phyloP scores from a whole-genome alignment of 2,797 vertebrate species.

The Danio kyathit region DNA sequence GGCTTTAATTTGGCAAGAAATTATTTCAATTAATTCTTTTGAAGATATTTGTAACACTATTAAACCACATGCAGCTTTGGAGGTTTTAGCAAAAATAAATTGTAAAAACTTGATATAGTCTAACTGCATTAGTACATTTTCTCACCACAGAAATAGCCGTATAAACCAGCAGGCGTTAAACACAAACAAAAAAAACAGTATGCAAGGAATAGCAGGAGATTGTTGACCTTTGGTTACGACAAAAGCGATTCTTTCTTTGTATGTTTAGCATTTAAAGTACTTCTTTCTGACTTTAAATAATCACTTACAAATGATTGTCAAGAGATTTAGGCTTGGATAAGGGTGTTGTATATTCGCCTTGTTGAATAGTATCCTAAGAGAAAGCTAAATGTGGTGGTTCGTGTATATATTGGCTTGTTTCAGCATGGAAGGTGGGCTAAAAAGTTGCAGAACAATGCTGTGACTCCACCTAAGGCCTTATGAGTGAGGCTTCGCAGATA shows the following conservation, averaged over 20 bases:
- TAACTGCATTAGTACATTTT: no score
- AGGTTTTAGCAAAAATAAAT: no score
- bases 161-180: no score
- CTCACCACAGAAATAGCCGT: no score
- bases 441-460: conserved; percentile 28
- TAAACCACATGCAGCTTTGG: no score
- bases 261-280: neutral
- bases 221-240: neutral
- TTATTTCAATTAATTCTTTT: no score
- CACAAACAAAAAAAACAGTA: no score
- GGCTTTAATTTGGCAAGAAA: no score
- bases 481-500: conserved; percentile 28
- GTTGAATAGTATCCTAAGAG: conserved; percentile 3
- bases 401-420: conserved; percentile 6
- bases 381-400: neutral
- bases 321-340: neutral
- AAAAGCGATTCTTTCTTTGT: neutral
- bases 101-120: no score
- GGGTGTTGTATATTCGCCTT: neutral
- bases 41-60: no score
- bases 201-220: neutral
- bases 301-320: neutral
- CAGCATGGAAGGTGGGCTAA: neutral
- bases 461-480: conserved; percentile 27
- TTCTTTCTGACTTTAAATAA: neutral